Base-by-base conservation (phyloP, 2,888 invertebrate species). In the Scaptodrosophila latifasciaeformis region DNA sequence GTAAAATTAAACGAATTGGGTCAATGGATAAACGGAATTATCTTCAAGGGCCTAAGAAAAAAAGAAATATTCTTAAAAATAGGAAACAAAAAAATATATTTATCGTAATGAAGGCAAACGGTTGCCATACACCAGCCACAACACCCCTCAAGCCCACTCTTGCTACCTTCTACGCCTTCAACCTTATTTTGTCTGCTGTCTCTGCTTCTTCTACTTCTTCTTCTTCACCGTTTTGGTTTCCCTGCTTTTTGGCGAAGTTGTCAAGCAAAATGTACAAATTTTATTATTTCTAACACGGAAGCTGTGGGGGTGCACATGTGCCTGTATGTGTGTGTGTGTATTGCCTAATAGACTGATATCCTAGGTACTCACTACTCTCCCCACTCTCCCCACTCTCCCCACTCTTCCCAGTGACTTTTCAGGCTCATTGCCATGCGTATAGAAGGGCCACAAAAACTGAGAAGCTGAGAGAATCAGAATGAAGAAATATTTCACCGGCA, bases 11-110 rank as follows among this genome's bases (percentile, higher is more conserved):
- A 62, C 62, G 76, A 75, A 75, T 75, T 75, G 75, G 75, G 75
- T 75, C 75, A 75, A 68, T 79, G 79, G 77, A 75, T 75, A 78
- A 75, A 68, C 63, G 69, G 59, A 64, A 81, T 81, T 81, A 75
- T 81, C 79, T 81, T 76, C 44, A 79, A 79, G 76, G 65, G 79
- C 76, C 70, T 77, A 74, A 63, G 68, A 53, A 56, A 49, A 34
- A 51, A 30, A 39, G 7, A 44, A 34, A 34, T 13, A 13, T 6
- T 12, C 15, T 13, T 34, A 34, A 44, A 49, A 51, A 39, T 12
- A 39, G 39, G 15, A 19, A 50, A 58, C 19, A 29, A 42, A 52
- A 52, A 54, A 52, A 55, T 30, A 30, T 49, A 62, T 53, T 60
- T 51, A n/a, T n/a, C 54, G 65, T 52, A 31, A 58, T 59, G 65